Percentiles rank a stretch among this genome's conserved stretches.
These are phyloP conservation scores for Nomada ferruginata DNA, from an alignment of 2,888 invertebrate genomes.

Conservation along the genomic window DNA sequence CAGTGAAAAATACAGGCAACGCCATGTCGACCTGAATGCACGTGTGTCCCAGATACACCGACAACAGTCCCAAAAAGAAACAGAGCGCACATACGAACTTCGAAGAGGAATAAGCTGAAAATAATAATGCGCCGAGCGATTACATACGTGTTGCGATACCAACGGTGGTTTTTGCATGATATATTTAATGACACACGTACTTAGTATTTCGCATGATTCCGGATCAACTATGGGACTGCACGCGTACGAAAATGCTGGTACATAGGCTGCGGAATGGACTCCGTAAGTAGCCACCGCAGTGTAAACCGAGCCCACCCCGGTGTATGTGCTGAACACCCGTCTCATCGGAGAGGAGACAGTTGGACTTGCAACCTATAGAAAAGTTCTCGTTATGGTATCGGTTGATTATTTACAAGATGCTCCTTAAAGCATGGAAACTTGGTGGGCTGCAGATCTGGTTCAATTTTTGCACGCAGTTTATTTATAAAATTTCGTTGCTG, in stretches of 20 bases:
- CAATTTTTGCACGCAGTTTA: too few species aligned
- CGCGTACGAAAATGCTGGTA: slow-evolving; percentile 88
- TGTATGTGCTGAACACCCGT: slow-evolving; percentile 86
- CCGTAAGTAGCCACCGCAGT: slow-evolving; percentile 85
- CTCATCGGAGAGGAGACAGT: slow-evolving; percentile 79
- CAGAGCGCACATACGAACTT: slow-evolving; percentile 84
- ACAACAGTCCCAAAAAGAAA: slow-evolving; percentile 87
- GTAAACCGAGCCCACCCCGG: slow-evolving; percentile 87
- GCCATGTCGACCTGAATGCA: slow-evolving; percentile 88
- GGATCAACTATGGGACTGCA: slow-evolving; percentile 85
- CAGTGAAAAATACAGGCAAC: slow-evolving; percentile 86
- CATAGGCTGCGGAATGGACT: slow-evolving; percentile 87
- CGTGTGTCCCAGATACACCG: slow-evolving; percentile 88
- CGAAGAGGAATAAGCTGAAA: slow-evolving; percentile 58
- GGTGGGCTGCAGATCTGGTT: too few species aligned
- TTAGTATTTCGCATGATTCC: slow-evolving; percentile 42
- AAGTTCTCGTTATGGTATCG: slow-evolving; percentile 21
- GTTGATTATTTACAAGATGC: too few species aligned
- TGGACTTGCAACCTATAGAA: slow-evolving; percentile 76
- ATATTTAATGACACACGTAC: slow-evolving; percentile 50
- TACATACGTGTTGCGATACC: background rate
- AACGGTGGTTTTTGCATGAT: background rate
- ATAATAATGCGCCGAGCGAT: slow-evolving; percentile 31
- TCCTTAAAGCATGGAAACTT: too few species aligned
- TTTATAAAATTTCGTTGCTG: too few species aligned